Evolutionary conservation across 2,113 vertebrate genomes (phyloP), one percentile per base, ranked within the genome.

Genomic region (Propithecus coquereli): DNA sequence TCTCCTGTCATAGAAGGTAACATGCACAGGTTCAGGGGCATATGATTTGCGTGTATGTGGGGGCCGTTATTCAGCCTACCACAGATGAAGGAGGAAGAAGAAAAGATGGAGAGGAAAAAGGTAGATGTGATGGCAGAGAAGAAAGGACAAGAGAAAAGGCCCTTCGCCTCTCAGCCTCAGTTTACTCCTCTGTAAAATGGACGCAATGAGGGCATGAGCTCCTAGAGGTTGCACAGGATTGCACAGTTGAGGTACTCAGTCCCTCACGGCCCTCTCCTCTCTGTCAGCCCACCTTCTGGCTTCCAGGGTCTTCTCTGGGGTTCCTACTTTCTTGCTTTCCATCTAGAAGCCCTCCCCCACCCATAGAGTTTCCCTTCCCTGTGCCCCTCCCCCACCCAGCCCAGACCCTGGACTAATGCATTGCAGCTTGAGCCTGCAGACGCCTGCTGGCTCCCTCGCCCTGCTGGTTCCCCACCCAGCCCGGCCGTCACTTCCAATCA

Each of bases 401-500:
- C 23, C 18, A 8, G 2, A 11, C 70, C 3, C 22, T 32, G 52
- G 87, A 70, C 80, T 95, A 54, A 96, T 79, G 91, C 85, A 6
- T 52, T 87, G 57, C 97, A 98, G 97, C 52, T 96, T 90, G 82
- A 96, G 86, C 54, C 54, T 94, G 90, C 65, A 76, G 9, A 59
- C n/a, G 4, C 96, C 97, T 96, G 84, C 97, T 93, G 94, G 95
- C 95, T 96, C 87, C 70, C 71, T 92, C n/a, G 0, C 94, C 73
- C 89, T 68, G 73, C 74, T 79, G 92, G 5, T 43, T 96, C 92
- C 91, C 83, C 12, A 37, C 91, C 95, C 97, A 57, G n/a, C n/a
- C 30, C 86, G 59, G 37, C 54, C 76, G 90, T 97, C 97, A 93
- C 68, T 97, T 98, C 96, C 54, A 95, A 97, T 98, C 80, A 96